Conservation (phyloP, 1,140 invertebrate species). For the Heliconius hewitsoni region DNA sequence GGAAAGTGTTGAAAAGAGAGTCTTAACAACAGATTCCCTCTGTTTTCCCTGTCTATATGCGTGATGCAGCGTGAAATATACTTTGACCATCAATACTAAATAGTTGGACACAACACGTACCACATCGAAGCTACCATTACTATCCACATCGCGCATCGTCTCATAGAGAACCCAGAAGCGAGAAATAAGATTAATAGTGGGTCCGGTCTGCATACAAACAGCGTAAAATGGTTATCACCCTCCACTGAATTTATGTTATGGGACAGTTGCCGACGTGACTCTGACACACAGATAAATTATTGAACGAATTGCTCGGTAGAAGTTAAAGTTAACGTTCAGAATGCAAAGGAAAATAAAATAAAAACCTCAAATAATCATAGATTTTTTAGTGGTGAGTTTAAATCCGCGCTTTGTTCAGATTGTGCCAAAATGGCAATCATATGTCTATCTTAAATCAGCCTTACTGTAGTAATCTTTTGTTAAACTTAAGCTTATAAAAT, state of each 20-base stretch:
- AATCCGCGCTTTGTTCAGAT: no score
- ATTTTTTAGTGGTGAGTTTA: no score
- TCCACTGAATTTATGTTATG: slow-evolving; percentile 26
- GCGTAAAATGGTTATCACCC: slow-evolving; percentile 31
- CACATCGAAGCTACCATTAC: neutral
- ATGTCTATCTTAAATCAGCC: no score
- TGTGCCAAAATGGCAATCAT: no score
- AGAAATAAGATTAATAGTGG: slow-evolving; percentile 58
- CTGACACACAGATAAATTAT: slow-evolving; percentile 13
- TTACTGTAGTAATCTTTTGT: no score
- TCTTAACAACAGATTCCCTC: neutral
- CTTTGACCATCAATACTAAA: neutral
- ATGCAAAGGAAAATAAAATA: neutral
- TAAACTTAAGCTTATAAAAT: no score
- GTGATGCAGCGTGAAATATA: neutral
- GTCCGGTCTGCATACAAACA: slow-evolving; percentile 46
- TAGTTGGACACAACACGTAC: neutral
- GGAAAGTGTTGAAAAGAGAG: neutral
- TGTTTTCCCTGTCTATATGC: neutral
- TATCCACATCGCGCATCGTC: neutral
- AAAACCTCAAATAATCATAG: neutral
- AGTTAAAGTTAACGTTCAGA: neutral
- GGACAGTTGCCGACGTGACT: slow-evolving; percentile 19
- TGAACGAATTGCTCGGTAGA: neutral
- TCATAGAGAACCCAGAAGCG: slow-evolving; percentile 22